Evolutionary conservation across 1,140 invertebrate species (phyloP), one percentile per base, ranked within the genome.

Genomic region (roundworm (Caenorhabditis elegans)): DNA sequence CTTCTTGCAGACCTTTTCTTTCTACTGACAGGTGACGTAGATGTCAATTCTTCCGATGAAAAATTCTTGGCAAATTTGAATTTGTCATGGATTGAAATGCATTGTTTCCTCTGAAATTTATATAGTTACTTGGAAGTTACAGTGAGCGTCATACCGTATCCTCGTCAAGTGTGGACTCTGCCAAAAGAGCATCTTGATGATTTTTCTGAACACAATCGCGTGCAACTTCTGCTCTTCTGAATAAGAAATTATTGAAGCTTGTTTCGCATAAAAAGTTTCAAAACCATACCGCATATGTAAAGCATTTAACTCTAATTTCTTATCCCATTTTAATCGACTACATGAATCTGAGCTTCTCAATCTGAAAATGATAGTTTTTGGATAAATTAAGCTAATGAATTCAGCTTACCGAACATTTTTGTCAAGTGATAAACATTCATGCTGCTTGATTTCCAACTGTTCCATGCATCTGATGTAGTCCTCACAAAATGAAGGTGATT

Each of bases 401-500:
- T 4, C n/a, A 24, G 8, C 13, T 34, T 53, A 60, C 78, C 51
- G n/a, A 3, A 79, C 28, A 19, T 81, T 81, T 31, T 77, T 60
- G 28, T 81, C 80, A 28, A 81, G 22, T 36, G 65, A 15, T n/a
- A 81, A 13, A 81, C 80, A 81, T 49, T 81, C 65, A 22, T 43
- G 39, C 39, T 81, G 80, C 24, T 81, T 81, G 31, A 60, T 39
- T 53, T 81, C 80, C 47, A 81, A 46, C 26, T 53, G 36, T 39
- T 81, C 65, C 80, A 81, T 81, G 24, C 80, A 81, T 36, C 34
- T 43, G 28, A 81, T 60, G 34, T 81, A 81, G 31, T 81, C 80
- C 22, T 76, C 80, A 76, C 80, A 81, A 31, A 76, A 70, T 60
- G 28, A 17, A 3, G 49, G 22, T 3, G 47, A 6, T n/a, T 70